Percentiles rank a stretch among this genome's conserved stretches.
These are phyloP conservation scores for Zeuzera pyrina DNA, from an alignment of 2,888 invertebrate genomes.

Conservation along the genomic window DNA sequence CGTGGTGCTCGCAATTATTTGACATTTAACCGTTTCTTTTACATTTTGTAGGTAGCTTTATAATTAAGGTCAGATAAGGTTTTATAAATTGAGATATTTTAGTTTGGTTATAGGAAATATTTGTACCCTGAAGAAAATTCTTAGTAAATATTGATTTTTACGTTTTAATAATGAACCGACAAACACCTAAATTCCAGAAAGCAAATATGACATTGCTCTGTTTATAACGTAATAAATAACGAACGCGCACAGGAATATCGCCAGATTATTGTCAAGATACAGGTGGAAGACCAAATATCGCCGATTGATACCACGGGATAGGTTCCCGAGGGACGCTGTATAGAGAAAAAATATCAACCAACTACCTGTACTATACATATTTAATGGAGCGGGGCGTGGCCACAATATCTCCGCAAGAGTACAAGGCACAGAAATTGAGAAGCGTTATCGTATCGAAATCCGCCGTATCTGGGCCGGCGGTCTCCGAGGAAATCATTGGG, in stretches of 20 bases:
- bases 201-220: neutral
- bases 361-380: conserved; percentile 45
- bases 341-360: conserved; percentile 37
- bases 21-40: conserved; percentile 16
- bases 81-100: too few relatives aligned
- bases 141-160: too few relatives aligned
- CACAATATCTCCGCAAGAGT: conserved; percentile 47
- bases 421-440: conserved; percentile 62
- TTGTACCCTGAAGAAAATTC: too few relatives aligned
- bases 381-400: conserved; percentile 55
- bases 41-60: too few relatives aligned
- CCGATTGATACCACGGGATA: conserved; percentile 57
- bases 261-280: conserved; percentile 52
- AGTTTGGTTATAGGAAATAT: too few relatives aligned
- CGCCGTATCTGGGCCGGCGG: conserved; percentile 70
- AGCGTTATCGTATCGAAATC: conserved; percentile 72
- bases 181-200: too few relatives aligned
- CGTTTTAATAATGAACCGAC: too few relatives aligned
- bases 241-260: conserved; percentile 26
- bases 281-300: conserved; percentile 35
- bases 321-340: conserved; percentile 39
- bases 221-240: conserved; percentile 20
- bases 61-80: too few relatives aligned
- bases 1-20: conserved; percentile 19
- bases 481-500: conserved; percentile 86